These are phyloP conservation scores for Orcinus orca DNA, from an alignment of 2,113 vertebrate species.

Conservation along the genomic window DNA sequence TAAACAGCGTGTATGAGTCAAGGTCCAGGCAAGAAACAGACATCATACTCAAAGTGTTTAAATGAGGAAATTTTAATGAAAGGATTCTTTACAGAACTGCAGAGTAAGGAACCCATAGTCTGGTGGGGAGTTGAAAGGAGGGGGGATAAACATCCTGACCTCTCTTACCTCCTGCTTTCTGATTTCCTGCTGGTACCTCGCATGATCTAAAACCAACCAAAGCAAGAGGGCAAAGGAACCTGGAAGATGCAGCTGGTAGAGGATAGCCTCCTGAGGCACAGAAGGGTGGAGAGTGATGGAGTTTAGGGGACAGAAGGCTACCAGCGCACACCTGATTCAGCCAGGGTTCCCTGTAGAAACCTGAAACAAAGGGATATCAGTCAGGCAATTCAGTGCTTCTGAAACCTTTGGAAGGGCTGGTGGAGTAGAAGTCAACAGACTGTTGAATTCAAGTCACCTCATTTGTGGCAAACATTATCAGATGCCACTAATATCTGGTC, in stretches of 20 bases:
- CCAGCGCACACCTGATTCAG: neutral
- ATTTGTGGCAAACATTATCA: neutral
- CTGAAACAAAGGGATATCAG: neutral
- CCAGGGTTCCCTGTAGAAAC: neutral
- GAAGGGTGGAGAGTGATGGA: neutral
- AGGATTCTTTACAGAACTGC: neutral
- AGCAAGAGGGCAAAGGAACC: neutral
- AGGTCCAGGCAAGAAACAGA: conserved; percentile 38
- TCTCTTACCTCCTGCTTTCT: neutral
- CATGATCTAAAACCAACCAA: neutral
- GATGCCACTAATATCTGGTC: neutral
- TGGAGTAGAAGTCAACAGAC: neutral
- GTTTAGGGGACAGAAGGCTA: neutral
- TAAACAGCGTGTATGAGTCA: conserved; percentile 16
- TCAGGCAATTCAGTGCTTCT: neutral
- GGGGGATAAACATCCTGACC: neutral
- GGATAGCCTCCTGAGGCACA: neutral
- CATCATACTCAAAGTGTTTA: neutral
- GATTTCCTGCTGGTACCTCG: neutral
- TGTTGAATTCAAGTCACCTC: neutral
- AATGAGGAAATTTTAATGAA: neutral
- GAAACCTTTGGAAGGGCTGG: neutral
- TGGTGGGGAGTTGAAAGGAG: neutral
- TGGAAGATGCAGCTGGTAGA: neutral
- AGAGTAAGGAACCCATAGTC: neutral